Evolutionary conservation across 2,113 vertebrate species (phyloP).

Genomic region (Craseonycteris thonglongyai): DNA sequence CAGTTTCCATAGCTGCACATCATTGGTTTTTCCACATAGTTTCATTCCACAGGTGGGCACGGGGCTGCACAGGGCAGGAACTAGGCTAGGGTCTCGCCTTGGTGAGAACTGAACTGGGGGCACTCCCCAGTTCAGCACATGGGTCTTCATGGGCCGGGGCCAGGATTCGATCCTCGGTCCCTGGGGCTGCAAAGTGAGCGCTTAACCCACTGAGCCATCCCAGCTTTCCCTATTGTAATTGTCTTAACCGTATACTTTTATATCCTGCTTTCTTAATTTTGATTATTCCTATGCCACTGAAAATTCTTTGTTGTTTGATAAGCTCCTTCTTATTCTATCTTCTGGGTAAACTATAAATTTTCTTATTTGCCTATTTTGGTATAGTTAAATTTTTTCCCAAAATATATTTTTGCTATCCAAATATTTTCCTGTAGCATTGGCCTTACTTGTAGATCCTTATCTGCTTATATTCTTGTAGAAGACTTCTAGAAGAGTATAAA

Average conservation of each 20-base stretch:
- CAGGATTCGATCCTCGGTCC: no score
- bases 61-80: no score
- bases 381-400: not conserved
- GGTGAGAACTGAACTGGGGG: no score
- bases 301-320: conserved; percentile 4
- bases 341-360: not conserved
- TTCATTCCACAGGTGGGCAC: no score
- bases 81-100: no score
- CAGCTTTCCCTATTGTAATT: conserved; percentile 9
- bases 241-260: conserved; percentile 1
- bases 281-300: not conserved
- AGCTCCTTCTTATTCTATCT: not conserved
- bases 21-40: no score
- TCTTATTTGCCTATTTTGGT: not conserved
- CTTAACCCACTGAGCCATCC: no score
- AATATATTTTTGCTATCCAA: not conserved
- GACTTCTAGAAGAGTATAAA: not conserved
- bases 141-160: no score
- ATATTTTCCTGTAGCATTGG: not conserved
- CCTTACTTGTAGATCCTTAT: not conserved
- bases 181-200: no score
- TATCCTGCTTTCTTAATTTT: not conserved
- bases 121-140: no score
- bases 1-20: no score
- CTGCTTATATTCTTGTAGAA: not conserved